These are phyloP conservation scores for Xanthostigma xanthostigma DNA, from an alignment of 2,888 invertebrate genomes.

Conservation along the genomic window DNA sequence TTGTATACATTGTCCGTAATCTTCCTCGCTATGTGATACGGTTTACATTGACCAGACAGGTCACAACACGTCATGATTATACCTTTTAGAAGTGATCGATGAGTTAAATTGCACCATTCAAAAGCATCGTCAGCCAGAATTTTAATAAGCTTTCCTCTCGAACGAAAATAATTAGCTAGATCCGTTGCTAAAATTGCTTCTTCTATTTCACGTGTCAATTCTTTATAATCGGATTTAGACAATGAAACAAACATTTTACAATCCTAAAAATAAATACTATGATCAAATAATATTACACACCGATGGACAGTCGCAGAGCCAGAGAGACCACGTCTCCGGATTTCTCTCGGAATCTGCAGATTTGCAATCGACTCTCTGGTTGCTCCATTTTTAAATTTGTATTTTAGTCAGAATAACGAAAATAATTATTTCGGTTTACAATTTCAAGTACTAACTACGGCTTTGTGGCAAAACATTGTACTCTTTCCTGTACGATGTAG, in stretches of 20 bases:
- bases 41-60: slow-evolving; percentile 42
- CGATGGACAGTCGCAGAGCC: too few species aligned
- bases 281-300: too few species aligned
- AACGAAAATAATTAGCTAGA: slow-evolving; percentile 37
- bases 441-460: too few species aligned
- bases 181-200: slow-evolving; percentile 44
- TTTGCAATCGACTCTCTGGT: too few species aligned
- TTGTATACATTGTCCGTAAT: slow-evolving; percentile 38
- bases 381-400: too few species aligned
- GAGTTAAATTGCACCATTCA: slow-evolving; percentile 32
- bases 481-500: too few species aligned
- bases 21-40: slow-evolving; percentile 36
- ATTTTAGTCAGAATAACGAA: too few species aligned
- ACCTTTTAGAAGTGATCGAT: slow-evolving; percentile 38
- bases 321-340: too few species aligned
- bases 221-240: slow-evolving; percentile 25
- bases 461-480: too few species aligned
- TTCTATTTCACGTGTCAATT: slow-evolving; percentile 35
- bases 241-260: slow-evolving; percentile 34
- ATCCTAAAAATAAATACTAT: slow-evolving; percentile 25
- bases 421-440: too few species aligned
- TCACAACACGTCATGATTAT: slow-evolving; percentile 44
- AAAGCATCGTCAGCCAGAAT: slow-evolving; percentile 32
- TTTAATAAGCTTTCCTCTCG: slow-evolving; percentile 36
- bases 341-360: too few species aligned